Conservation (phyloP, 2,888 invertebrate species). For the Stenichneumon culpator region DNA sequence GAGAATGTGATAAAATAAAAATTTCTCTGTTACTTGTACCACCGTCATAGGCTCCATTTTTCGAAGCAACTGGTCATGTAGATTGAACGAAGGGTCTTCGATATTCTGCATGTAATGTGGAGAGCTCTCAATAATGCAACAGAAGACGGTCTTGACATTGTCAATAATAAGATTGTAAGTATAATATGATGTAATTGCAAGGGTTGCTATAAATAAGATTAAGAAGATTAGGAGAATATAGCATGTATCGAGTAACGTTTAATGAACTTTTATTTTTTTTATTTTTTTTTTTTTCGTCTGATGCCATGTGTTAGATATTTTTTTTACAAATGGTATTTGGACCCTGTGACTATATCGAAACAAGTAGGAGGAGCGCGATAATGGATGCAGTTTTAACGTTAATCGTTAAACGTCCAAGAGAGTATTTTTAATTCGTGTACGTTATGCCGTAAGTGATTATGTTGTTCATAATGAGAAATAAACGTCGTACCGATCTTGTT, state of each 20-base stretch:
- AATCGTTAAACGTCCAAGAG: not conserved
- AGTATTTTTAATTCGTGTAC: constrained; percentile 36
- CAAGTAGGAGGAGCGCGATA: not conserved
- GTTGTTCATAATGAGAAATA: constrained; percentile 4
- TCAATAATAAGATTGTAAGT: constrained; percentile 5
- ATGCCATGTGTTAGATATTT: constrained; percentile 45
- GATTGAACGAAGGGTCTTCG: constrained; percentile 1
- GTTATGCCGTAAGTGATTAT: not conserved
- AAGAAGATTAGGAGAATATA: constrained; percentile 31
- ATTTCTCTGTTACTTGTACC: constrained; percentile 26
- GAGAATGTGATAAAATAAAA: constrained; percentile 52
- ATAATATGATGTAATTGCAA: not conserved
- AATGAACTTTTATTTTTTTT: constrained; percentile 9
- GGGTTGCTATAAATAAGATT: constrained; percentile 29
- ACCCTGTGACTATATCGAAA: constrained; percentile 8
- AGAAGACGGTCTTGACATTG: constrained; percentile 4
- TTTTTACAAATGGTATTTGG: constrained; percentile 36
- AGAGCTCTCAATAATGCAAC: not conserved
- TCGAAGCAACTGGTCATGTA: not conserved
- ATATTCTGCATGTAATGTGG: constrained; percentile 1
- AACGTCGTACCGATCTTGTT: not conserved
- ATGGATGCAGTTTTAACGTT: not conserved
- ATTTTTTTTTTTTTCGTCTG: constrained; percentile 7
- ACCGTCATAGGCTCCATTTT: not conserved
- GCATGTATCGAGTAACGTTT: constrained; percentile 15